Evolutionary conservation across 1,140 invertebrate genomes (phyloP), one percentile per base, ranked within the genome.

Genomic region (Andricus grossulariae): DNA sequence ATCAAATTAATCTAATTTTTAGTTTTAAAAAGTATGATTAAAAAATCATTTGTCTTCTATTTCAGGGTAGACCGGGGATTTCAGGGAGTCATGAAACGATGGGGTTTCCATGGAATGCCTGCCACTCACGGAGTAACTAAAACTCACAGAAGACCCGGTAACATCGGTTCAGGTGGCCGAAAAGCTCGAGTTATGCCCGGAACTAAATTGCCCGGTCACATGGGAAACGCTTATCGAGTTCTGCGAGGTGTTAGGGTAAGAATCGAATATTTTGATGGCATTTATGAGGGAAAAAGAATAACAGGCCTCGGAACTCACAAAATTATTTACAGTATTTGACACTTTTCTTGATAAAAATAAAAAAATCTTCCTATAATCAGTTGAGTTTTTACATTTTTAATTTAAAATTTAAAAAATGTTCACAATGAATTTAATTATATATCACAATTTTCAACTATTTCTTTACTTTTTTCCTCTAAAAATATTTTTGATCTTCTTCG

Each of bases 21-120:
- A 45, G 7, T 45, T 45, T 45, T 11, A 60, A 18, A 55, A 55
- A 18, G 45, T 15, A 54, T 75, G 19, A 73, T 66, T 71, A 74
- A 75, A 73, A 80, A 70, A 18, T 50, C 7, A 74, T 71, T 79
- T 55, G n/a, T 54, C 66, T 86, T 78, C 78, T 86, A 83, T 89
- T 92, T 51, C 85, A 98, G 97, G 5, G 95, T 98, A 57, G 95
- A 98, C 87, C 93, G 96, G 87, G 99, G 98, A n/a, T 99, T 99
- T 88, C 98, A 99, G 94, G 99, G 99, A 72, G 99, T 99, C 0
- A 96, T 99, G 92, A 99, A 97, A 92, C 93, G 98, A 39, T 99
- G 97, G 94, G 97, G 97, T 54, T 98, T 99, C 87, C 96, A 97
- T 88, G 99, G 99, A 76, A 95, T 97, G 93, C 97, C 97, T 79